Conservation (phyloP, 2,113 vertebrate species). For the Typhlomys cinereus region DNA sequence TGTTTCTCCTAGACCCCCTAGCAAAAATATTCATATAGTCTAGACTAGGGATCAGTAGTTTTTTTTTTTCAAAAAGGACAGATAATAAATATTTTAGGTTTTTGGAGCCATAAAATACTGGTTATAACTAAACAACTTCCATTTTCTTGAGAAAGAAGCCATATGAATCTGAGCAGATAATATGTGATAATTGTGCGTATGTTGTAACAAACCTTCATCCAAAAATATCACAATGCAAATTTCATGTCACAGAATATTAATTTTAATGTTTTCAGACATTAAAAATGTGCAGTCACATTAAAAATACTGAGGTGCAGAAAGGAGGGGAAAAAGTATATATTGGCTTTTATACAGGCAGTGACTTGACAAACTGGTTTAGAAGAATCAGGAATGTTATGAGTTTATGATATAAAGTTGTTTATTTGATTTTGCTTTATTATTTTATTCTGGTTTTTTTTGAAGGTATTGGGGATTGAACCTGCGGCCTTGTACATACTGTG, state of each 20-base stretch:
- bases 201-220: neutral
- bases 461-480: neutral
- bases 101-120: neutral
- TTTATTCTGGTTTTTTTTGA: neutral
- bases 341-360: neutral
- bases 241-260: neutral
- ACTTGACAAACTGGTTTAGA: neutral
- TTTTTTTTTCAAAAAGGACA: constrained; percentile 2
- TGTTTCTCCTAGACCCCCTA: neutral
- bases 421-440: neutral
- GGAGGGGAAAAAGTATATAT: neutral
- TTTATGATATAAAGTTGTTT: neutral
- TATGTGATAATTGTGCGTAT: neutral
- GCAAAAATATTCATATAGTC: neutral
- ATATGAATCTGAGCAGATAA: neutral
- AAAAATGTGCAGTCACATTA: neutral
- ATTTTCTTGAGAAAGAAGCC: neutral
- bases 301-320: neutral
- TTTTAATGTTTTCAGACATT: neutral
- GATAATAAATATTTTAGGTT: constrained; percentile 32
- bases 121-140: neutral
- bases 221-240: neutral
- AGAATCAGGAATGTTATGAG: neutral
- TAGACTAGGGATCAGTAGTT: neutral
- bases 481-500: neutral